These are phyloP conservation scores for Rhinopithecus roxellana DNA, from an alignment of 2,113 vertebrate genomes.

Conservation along the genomic window DNA sequence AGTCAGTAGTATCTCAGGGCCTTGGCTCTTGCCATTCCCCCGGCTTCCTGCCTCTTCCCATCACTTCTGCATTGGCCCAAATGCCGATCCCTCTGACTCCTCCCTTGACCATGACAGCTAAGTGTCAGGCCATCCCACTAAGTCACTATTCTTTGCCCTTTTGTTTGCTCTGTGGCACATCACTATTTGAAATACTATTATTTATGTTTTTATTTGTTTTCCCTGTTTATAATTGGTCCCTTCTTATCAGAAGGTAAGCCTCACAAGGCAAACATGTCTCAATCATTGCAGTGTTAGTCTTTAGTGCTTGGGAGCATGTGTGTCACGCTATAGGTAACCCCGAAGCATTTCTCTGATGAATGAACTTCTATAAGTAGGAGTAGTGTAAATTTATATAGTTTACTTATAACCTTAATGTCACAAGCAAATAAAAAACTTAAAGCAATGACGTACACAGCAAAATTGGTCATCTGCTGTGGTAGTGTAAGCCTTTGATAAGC, in stretches of 20 bases:
- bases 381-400: not conserved
- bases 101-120: not conserved
- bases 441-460: not conserved
- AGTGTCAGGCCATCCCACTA: not conserved
- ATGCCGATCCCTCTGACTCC: not conserved
- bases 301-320: not conserved
- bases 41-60: not conserved
- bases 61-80: not conserved
- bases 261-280: not conserved
- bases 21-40: not conserved
- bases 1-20: fast-evolving
- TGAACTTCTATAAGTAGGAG: not conserved
- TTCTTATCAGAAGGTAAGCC: not conserved
- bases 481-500: not conserved
- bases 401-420: not conserved
- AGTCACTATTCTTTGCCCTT: not conserved
- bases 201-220: not conserved
- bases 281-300: not conserved
- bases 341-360: not conserved
- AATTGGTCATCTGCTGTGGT: not conserved
- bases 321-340: not conserved
- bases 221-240: not conserved
- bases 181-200: not conserved
- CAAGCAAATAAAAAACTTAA: not conserved
- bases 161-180: not conserved